phyloP scores from a whole-genome alignment of 1,140 invertebrate species.

The Hetaerina americana region DNA sequence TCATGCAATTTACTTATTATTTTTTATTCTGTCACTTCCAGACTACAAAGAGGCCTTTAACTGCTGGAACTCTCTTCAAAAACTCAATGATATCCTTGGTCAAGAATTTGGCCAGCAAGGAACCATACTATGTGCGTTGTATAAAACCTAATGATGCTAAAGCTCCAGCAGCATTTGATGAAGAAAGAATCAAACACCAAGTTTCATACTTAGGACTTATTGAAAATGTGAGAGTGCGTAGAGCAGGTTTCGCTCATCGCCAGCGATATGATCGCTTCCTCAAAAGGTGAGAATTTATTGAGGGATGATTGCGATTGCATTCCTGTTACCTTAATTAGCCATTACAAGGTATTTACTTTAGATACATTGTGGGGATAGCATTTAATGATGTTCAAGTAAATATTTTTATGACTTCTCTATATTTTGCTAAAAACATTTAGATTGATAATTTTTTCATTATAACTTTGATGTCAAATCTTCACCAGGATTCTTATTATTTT shows the following conservation, averaged over 20 bases:
- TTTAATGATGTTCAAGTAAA: too few relatives aligned
- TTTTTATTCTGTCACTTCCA: constrained; percentile 29
- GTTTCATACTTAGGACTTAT: constrained; percentile 79
- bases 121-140: constrained; percentile 93
- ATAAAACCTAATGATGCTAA: constrained; percentile 93
- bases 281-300: constrained; percentile 41
- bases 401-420: too few relatives aligned
- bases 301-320: not conserved
- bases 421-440: too few relatives aligned
- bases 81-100: constrained; percentile 87
- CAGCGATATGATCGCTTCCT: constrained; percentile 81
- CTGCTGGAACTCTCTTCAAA: constrained; percentile 87
- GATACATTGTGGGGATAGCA: too few relatives aligned
- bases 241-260: constrained; percentile 87
- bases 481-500: too few relatives aligned
- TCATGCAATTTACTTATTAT: too few relatives aligned
- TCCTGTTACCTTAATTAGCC: too few relatives aligned
- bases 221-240: constrained; percentile 84
- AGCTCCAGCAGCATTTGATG: constrained; percentile 65
- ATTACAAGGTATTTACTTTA: too few relatives aligned
- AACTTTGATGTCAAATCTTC: too few relatives aligned
- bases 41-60: constrained; percentile 86
- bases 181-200: constrained; percentile 70
- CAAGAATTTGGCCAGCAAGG: constrained; percentile 76
- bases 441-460: too few relatives aligned